Evolutionary conservation across 2,797 vertebrate species (phyloP), one percentile per base, ranked within the genome.

Genomic region (Typhlichthys subterraneus): DNA sequence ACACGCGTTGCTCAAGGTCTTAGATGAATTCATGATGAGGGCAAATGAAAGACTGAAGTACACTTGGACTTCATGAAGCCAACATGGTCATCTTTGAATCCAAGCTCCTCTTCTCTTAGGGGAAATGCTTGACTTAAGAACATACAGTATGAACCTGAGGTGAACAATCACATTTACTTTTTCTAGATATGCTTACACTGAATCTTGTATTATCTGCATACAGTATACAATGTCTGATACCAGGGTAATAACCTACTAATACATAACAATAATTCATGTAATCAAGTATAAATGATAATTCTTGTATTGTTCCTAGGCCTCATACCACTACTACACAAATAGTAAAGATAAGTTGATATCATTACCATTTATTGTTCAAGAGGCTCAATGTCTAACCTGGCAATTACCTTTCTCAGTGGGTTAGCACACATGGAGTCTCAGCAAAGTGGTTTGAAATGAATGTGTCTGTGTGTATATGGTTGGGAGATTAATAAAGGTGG

Each of bases 341-440:
- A 33, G 5, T 54, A 17, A 12, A 10, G 70, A 66, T 70, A 79
- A 77, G 55, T 55, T 61, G 23, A 63, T 66, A 78, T 84, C 74
- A 86, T 89, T 88, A 82, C 33, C 67, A 88, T 87, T 88, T 84
- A 81, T 72, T 67, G 69, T 71, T 73, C 68, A 76, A 78, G 70
- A 72, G 87, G 80, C 70, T 2, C 76, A 80, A 15, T 23, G 51
- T 80, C 72, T 75, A 88, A 87, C 81, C 76, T 83, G 84, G 85
- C 85, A 89, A 90, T 91, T 90, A 90, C 82, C 85, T 87, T 46
- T 55, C 84, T 65, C 87, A 84, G 89, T 75, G 73, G 80, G 88
- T 74, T 67, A 53, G 69, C 79, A 48, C 74, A 55, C 59, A 77
- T 81, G 70, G 70, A 48, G 33, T 33, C 63, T 14, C 49, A 1